phyloP scores from a whole-genome alignment of 2,797 vertebrate species.

The Aplochiton taeniatus region DNA sequence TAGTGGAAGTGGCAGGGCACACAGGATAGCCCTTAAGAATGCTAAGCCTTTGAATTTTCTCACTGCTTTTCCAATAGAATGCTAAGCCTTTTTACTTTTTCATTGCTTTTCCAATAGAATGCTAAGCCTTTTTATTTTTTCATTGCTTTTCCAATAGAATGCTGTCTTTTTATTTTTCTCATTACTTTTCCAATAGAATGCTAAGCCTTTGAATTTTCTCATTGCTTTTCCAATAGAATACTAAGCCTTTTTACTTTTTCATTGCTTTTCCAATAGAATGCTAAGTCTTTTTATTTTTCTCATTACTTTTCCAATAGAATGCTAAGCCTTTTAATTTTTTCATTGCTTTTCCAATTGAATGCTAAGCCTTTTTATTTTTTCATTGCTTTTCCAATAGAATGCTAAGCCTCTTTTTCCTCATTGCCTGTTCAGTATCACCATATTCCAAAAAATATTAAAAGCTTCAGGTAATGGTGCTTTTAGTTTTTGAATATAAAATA shows the following conservation, averaged over 20 bases:
- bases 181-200: too few species aligned
- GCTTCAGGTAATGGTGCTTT: slow-evolving; percentile 83
- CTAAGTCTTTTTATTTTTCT: not conserved
- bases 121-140: slow-evolving; percentile 2
- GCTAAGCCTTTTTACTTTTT: not conserved
- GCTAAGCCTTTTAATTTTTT: slow-evolving; percentile 60
- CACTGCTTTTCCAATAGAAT: slow-evolving; percentile 18
- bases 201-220: slow-evolving; percentile 25
- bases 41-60: slow-evolving; percentile 26
- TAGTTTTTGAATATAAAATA: slow-evolving; percentile 76
- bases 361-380: too few species aligned
- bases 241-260: not conserved
- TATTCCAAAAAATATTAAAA: slow-evolving; percentile 30
- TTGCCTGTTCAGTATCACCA: slow-evolving; percentile 72
- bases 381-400: too few species aligned
- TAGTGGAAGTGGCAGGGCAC: slow-evolving; percentile 39
- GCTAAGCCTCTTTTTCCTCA: too few species aligned
- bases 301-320: slow-evolving; percentile 40
- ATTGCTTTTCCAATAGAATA: slow-evolving; percentile 20
- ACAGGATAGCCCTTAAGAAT: slow-evolving; percentile 16
- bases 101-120: slow-evolving; percentile 9
- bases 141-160: too few species aligned
- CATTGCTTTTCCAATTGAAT: too few species aligned
- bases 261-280: slow-evolving; percentile 13
- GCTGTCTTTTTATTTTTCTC: too few species aligned